Conservation (phyloP, 2,888 invertebrate genomes). For the Megastigmus dorsalis region DNA sequence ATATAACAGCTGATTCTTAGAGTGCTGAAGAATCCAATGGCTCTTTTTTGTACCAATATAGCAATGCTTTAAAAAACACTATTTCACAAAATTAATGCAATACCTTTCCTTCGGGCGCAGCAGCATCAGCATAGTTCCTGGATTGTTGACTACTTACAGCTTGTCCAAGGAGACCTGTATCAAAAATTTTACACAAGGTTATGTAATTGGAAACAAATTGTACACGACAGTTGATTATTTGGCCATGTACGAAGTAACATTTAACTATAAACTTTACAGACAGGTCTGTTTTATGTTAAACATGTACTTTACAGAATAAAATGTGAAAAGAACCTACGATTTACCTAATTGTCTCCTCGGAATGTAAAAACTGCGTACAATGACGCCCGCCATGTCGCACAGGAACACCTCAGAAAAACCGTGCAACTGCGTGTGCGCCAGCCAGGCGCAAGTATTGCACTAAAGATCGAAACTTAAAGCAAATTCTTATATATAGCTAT, state of each 20-base stretch:
- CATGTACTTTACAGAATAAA: not conserved
- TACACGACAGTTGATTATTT: too few relatives aligned
- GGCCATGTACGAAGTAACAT: too few relatives aligned
- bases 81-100: not conserved
- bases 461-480: too few relatives aligned
- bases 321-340: constrained; percentile 57
- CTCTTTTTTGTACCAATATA: too few relatives aligned
- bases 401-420: constrained; percentile 7
- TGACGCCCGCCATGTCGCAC: constrained; percentile 81
- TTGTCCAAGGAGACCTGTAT: constrained; percentile 70
- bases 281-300: not conserved
- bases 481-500: too few relatives aligned
- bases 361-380: constrained; percentile 80
- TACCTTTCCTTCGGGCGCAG: constrained; percentile 71
- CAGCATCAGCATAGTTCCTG: constrained; percentile 69
- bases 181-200: constrained; percentile 62
- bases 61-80: too few relatives aligned
- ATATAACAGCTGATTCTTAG: too few relatives aligned
- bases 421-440: constrained; percentile 39
- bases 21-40: too few relatives aligned
- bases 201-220: constrained; percentile 64
- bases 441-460: constrained; percentile 40
- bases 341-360: constrained; percentile 81
- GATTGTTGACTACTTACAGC: constrained; percentile 63
- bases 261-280: not conserved